A percentile compares a stretch with the other conserved stretches of the same genome.
phyloP scores from a whole-genome alignment of 2,113 vertebrate genomes.

The Australoheros scitulus region DNA sequence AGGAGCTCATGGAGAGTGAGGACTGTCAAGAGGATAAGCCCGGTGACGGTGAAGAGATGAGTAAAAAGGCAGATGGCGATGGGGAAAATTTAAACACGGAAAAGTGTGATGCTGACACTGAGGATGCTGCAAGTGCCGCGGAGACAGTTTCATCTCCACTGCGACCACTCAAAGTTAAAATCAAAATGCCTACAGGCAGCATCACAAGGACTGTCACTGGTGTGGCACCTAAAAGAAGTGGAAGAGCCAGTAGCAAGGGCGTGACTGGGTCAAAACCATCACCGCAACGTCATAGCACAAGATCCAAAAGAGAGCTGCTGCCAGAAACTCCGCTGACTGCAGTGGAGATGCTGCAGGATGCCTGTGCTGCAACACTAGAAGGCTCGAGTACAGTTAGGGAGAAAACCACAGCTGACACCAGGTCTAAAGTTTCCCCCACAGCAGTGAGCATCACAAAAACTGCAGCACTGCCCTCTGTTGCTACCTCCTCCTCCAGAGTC shows the following conservation, averaged over 20 bases:
- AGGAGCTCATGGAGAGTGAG: slow-evolving; percentile 52
- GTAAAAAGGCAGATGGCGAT: slow-evolving; percentile 23
- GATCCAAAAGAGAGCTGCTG: slow-evolving; percentile 54
- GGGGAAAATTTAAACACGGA: slow-evolving; percentile 57
- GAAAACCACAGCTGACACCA: slow-evolving; percentile 74
- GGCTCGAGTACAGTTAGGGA: slow-evolving; percentile 85
- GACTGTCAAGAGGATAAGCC: slow-evolving; percentile 13
- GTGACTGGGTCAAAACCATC: slow-evolving; percentile 56
- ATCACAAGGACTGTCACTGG: slow-evolving; percentile 87
- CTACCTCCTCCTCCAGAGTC: slow-evolving; percentile 41
- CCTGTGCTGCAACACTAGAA: slow-evolving; percentile 86
- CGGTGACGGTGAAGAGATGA: background rate
- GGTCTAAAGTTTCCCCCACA: slow-evolving; percentile 65
- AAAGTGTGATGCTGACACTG: slow-evolving; percentile 34
- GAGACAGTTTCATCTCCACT: slow-evolving; percentile 61
- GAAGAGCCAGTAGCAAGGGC: slow-evolving; percentile 44
- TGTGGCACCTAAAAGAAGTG: slow-evolving; percentile 79
- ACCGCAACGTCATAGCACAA: slow-evolving; percentile 49
- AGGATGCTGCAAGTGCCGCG: background rate
- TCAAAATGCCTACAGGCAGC: slow-evolving; percentile 87
- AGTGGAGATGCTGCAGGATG: slow-evolving; percentile 83
- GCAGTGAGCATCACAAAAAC: slow-evolving; percentile 70
- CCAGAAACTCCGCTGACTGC: slow-evolving; percentile 78
- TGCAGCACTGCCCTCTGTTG: slow-evolving; percentile 67
- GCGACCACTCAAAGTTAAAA: slow-evolving; percentile 90